Base-by-base conservation (phyloP, 2,113 vertebrate genomes). In the Gasterosteus aculeatus region DNA sequence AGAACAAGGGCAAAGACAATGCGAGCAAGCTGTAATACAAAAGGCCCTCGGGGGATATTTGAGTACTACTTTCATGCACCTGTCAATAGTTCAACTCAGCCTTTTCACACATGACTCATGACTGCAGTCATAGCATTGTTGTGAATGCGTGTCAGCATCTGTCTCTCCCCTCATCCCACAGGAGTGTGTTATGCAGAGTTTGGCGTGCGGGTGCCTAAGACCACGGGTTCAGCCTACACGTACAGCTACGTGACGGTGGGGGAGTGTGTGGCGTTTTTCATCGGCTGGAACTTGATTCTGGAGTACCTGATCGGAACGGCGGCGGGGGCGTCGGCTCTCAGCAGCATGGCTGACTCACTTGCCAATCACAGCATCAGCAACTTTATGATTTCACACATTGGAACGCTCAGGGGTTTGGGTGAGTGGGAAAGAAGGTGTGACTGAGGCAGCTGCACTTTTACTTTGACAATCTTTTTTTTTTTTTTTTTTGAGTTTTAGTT, bases 181-280 rank as follows among this genome's bases (percentile, higher is more conserved):
- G 98, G 98, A 0, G 98, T 99, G 85, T 99, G 98, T 87, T 99
- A 99, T 0, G 98, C 98, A 3, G 98, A 99, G 92, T 99, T 99
- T 91, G 98, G 98, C 0, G 98, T 99, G 6, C 95, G 98, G 0
- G 98, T 99, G 33, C 98, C 98, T 14, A 99, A 99, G 92, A 99
- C 98, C 75, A 99, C 98, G 0, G 98, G 98, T 26, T 99, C 98
- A 0, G 98, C 98, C 83, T 99, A 99, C 91, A 99, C 98, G 6
- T 99, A 99, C 94, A 99, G 98, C 92, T 99, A 99, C 0, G 98
- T 99, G 90, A 99, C 97, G 0, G 97, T 99, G 19, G 98, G 98
- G 5, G 98, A 99, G 90, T 98, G 97, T 0, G 98, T 99, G 92
- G 98, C 98, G 0, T 99, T 99, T 77, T 99, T 98, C 94, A 99